Evolutionary conservation across 2,113 vertebrate genomes (phyloP).

Genomic region (Ochotona curzoniae): DNA sequence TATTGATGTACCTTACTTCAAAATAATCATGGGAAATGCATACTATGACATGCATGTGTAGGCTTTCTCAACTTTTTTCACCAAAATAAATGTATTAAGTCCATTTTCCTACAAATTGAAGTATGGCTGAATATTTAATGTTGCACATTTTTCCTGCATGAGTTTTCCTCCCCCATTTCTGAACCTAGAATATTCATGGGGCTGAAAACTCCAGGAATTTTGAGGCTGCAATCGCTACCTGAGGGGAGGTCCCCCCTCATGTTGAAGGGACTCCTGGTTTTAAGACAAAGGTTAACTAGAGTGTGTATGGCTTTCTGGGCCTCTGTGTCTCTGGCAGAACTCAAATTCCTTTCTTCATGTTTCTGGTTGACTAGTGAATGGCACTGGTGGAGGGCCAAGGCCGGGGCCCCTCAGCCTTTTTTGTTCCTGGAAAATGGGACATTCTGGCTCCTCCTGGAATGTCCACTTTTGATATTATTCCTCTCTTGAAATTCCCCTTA

Average conservation of each 20-base stretch:
- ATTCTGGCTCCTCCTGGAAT: not conserved
- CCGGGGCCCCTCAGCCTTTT: not conserved
- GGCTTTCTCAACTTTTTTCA: too few species aligned
- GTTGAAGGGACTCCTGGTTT: not conserved
- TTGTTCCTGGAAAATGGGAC: not conserved
- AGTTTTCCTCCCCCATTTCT: not conserved
- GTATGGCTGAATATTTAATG: not conserved
- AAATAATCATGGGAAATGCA: too few species aligned
- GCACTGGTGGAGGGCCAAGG: not conserved
- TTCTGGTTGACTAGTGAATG: not conserved
- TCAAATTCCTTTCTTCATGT: not conserved
- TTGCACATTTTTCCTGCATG: not conserved
- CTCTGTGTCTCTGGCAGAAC: not conserved
- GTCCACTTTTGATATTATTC: not conserved
- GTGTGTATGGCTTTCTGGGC: not conserved
- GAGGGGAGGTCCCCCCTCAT: not conserved
- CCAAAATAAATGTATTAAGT: too few species aligned
- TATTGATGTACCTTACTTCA: not conserved
- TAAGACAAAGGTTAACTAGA: not conserved
- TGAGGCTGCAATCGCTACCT: not conserved
- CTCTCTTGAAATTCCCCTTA: not conserved
- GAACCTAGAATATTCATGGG: not conserved
- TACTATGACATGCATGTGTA: too few species aligned
- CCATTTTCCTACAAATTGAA: too few species aligned
- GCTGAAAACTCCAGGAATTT: not conserved